Conservation (phyloP, 2,797 vertebrate species). For the Falco cherrug region DNA sequence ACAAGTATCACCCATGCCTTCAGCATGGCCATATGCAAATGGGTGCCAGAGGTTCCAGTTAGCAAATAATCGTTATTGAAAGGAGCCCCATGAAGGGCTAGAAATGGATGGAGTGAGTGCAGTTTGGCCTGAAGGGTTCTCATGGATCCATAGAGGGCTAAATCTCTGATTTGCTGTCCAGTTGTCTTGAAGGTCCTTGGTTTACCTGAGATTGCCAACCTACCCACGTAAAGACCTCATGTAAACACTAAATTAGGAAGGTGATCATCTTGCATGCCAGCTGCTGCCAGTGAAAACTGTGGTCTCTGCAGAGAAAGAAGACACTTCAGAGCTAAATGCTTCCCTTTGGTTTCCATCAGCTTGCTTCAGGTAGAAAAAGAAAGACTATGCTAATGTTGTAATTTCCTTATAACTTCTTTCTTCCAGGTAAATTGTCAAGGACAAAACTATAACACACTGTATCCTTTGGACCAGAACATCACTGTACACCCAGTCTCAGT, state of each 20-base stretch:
- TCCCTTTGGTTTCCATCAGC: background rate
- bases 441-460: background rate
- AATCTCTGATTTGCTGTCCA: background rate
- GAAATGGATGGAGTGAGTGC: background rate
- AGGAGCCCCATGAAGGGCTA: background rate
- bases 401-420: background rate
- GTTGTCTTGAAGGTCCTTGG: background rate
- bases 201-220: background rate
- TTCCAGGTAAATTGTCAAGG: background rate
- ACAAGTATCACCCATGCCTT: background rate
- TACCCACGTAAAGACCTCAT: background rate
- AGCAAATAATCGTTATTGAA: background rate
- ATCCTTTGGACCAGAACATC: background rate
- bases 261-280: background rate
- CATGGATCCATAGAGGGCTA: fast-evolving
- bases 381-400: background rate
- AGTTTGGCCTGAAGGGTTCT: background rate
- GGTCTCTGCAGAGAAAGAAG: background rate
- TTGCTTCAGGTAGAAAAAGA: background rate
- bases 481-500: background rate
- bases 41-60: background rate
- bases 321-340: background rate
- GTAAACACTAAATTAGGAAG: background rate
- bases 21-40: background rate
- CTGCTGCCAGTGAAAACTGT: background rate